phyloP scores from a whole-genome alignment of 2,888 invertebrate genomes.

The Cremastobaeus sp. region DNA sequence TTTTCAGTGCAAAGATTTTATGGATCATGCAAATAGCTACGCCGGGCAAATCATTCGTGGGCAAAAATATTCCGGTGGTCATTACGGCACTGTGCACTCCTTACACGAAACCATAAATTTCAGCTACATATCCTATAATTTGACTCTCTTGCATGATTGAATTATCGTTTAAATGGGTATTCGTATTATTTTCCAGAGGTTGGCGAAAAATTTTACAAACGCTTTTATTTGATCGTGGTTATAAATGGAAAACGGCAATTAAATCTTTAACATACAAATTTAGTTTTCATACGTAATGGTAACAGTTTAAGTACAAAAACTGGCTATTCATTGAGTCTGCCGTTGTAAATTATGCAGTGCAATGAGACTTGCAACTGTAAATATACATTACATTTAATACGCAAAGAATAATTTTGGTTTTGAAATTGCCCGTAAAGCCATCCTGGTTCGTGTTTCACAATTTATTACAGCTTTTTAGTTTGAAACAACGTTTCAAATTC shows the following conservation, averaged over 20 bases:
- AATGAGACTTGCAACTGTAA: too few relatives aligned
- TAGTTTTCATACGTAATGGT: too few relatives aligned
- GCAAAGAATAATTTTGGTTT: too few relatives aligned
- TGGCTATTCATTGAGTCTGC: too few relatives aligned
- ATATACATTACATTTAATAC: too few relatives aligned
- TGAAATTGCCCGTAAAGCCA: too few relatives aligned
- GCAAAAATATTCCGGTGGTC: conserved; percentile 32
- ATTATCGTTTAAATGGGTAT: conserved; percentile 38
- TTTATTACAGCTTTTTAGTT: too few relatives aligned
- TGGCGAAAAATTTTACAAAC: neutral
- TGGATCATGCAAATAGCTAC: conserved; percentile 38
- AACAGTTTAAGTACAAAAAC: too few relatives aligned
- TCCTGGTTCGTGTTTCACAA: too few relatives aligned
- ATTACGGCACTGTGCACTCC: conserved; percentile 9
- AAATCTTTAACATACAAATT: neutral
- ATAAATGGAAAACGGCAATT: too few relatives aligned
- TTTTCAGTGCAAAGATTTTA: conserved; percentile 31
- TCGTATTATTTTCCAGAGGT: conserved; percentile 24
- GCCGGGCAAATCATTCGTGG: conserved; percentile 26
- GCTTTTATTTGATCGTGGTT: neutral
- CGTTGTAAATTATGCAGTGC: too few relatives aligned
- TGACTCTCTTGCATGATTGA: conserved; percentile 47
- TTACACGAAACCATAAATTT: conserved; percentile 57
- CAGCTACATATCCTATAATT: conserved; percentile 48
- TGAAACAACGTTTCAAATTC: too few relatives aligned